Evolutionary conservation across 2,113 vertebrate species (phyloP).

Genomic region (Prunella himalayana): DNA sequence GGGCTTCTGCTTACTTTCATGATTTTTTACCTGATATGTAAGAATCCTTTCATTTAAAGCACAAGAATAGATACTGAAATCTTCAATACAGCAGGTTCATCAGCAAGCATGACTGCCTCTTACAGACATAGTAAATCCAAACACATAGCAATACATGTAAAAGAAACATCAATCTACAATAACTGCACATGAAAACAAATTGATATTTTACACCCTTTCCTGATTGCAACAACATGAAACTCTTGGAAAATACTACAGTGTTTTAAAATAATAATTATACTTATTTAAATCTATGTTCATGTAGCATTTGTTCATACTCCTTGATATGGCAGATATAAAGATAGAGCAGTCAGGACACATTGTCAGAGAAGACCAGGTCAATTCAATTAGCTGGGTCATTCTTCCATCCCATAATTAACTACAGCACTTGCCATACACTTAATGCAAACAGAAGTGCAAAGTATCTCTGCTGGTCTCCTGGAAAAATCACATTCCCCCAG

Average conservation of each 20-base stretch:
- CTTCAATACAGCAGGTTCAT: background rate
- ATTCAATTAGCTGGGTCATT: background rate
- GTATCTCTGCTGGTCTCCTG: background rate
- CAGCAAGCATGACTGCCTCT: background rate
- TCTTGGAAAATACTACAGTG: background rate
- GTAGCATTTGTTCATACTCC: background rate
- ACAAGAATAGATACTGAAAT: background rate
- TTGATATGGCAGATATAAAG: background rate
- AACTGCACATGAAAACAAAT: background rate
- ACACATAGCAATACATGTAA: background rate
- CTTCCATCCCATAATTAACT: background rate
- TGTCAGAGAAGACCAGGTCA: background rate
- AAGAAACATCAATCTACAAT: background rate
- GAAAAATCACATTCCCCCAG: background rate
- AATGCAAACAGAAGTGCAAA: background rate
- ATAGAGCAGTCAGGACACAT: background rate
- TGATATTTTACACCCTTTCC: background rate
- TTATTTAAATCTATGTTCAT: background rate
- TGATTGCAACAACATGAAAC: background rate
- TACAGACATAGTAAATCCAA: background rate
- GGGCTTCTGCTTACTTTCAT: background rate
- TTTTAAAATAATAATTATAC: background rate
- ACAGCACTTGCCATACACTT: background rate
- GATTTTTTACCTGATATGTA: background rate
- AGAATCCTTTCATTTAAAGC: background rate